These are phyloP conservation scores for Drosophila serrata DNA, from an alignment of 1,140 invertebrate species.

Conservation along the genomic window DNA sequence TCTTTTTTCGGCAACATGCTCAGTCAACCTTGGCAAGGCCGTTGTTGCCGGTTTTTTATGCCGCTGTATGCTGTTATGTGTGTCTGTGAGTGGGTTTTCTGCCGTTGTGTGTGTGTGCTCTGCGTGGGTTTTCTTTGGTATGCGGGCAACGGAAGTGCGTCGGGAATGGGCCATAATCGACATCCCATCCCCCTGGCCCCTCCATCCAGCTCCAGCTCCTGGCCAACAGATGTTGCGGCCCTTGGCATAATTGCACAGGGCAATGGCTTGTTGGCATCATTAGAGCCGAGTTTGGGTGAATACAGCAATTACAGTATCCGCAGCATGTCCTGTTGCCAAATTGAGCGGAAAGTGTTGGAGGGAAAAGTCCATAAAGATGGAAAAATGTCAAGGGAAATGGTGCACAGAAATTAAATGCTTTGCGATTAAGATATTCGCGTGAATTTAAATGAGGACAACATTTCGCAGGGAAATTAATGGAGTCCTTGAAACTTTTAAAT, in stretches of 20 bases:
- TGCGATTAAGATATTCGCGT: neutral
- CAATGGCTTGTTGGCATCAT: conserved; percentile 72
- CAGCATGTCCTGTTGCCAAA: conserved; percentile 70
- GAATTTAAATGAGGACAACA: neutral
- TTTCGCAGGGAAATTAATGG: neutral
- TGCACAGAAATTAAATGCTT: neutral
- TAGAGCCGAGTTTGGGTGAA: conserved; percentile 64
- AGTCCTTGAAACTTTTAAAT: too few species aligned
- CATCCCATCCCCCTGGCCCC: conserved; percentile 39
- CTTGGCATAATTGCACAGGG: conserved; percentile 65
- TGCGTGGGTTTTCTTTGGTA: conserved; percentile 71
- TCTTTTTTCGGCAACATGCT: conserved; percentile 76
- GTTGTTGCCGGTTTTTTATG: conserved; percentile 83
- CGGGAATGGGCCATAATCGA: conserved; percentile 54
- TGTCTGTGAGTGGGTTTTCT: conserved; percentile 34
- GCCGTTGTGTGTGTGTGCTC: conserved; percentile 40
- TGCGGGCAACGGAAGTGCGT: conserved; percentile 76
- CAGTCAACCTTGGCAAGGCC: conserved; percentile 85
- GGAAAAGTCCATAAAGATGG: conserved; percentile 16
- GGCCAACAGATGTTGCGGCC: conserved; percentile 39
- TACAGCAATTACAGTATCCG: conserved; percentile 61
- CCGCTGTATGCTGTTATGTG: conserved; percentile 15
- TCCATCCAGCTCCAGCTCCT: conserved; percentile 17
- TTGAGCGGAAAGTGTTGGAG: conserved; percentile 65
- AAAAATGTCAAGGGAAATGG: conserved; percentile 12